Base-by-base conservation (phyloP, 2,797 vertebrate species). In the Sphenopsis melanotis region DNA sequence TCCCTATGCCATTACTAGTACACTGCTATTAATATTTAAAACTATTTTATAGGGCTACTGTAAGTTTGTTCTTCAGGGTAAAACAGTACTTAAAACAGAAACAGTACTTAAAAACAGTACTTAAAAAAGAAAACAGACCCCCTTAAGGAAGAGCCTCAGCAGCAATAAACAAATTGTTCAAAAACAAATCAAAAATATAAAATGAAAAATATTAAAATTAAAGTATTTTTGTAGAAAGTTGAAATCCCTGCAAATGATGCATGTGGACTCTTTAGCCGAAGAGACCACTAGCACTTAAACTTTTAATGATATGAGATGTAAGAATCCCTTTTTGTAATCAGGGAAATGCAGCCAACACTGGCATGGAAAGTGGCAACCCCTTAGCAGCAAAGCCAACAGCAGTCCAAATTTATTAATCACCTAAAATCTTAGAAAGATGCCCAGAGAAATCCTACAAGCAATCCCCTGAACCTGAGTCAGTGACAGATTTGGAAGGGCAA, bases 21-120 rank as follows among this genome's bases (percentile, higher is more conserved):
- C 34, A 70, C 55, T 83, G 70, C 44, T 68, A 82, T 87, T 86
- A 93, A 83, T 83, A 88, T 75, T 81, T 90, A 83, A 87, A 65
- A 59, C 63, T 88, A 30, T 66, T 93, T 61, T 19, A 47, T 27
- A 50, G 85, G 11, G 71, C 70, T 75, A 56, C 41, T 68, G 36
- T 32, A 56, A 60, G 46, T 64, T 94, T 93, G 21, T 50, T 87
- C 49, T 76, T 85, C 21, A 37, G 49, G 27, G 12, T 68, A 80
- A 94, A 87, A 66, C n/a, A 81, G 36, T 50, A 83, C n/a, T 69
- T 85, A 27, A 76, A 83, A 80, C 41, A 41, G 41, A 41, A 41
- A 41, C 41, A 42, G 41, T 42, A 42, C 41, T 42, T 42, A 42
- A 80, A 94, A 87, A 66, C 30, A 78, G 39, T 50, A 83, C 34